A percentile compares a stretch with the other conserved stretches of the same genome.
Evolutionary conservation across 2,797 vertebrate species (phyloP).

Genomic region (Anabas testudineus): DNA sequence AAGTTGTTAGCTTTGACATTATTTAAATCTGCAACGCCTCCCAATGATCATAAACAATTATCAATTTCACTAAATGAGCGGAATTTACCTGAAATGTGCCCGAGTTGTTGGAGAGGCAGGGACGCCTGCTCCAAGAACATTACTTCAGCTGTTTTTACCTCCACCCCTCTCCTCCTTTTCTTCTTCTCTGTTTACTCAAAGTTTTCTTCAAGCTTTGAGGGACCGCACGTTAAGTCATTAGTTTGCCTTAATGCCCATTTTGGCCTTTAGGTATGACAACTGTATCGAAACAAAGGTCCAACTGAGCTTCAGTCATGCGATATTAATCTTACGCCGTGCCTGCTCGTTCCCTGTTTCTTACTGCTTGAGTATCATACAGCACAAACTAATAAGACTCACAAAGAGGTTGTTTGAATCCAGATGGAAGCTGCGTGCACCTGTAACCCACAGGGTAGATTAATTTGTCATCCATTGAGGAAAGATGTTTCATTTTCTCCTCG

Average conservation of each 20-base stretch:
- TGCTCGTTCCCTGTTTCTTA: not conserved
- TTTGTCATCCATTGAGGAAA: constrained; percentile 59
- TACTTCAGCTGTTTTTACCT: not conserved
- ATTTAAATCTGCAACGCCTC: not conserved
- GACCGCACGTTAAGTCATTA: too few relatives aligned
- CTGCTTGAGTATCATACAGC: not conserved
- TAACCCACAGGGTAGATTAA: constrained; percentile 46
- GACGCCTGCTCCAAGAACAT: not conserved
- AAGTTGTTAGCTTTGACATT: not conserved
- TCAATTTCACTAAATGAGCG: not conserved
- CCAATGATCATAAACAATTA: not conserved
- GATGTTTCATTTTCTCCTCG: constrained; percentile 54
- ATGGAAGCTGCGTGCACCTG: constrained; percentile 44
- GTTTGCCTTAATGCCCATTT: not conserved
- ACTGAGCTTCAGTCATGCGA: not conserved
- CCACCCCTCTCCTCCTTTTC: not conserved
- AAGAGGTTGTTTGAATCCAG: constrained; percentile 12
- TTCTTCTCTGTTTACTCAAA: not conserved
- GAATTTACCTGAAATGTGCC: not conserved
- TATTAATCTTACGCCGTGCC: not conserved
- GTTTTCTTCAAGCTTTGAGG: too few relatives aligned
- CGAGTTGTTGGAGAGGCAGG: too few relatives aligned
- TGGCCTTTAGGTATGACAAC: not conserved
- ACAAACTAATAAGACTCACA: constrained; percentile 25
- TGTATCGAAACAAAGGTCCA: not conserved